These are phyloP conservation scores for Pionites leucogaster DNA, from an alignment of 2,113 vertebrate genomes.

Conservation along the genomic window DNA sequence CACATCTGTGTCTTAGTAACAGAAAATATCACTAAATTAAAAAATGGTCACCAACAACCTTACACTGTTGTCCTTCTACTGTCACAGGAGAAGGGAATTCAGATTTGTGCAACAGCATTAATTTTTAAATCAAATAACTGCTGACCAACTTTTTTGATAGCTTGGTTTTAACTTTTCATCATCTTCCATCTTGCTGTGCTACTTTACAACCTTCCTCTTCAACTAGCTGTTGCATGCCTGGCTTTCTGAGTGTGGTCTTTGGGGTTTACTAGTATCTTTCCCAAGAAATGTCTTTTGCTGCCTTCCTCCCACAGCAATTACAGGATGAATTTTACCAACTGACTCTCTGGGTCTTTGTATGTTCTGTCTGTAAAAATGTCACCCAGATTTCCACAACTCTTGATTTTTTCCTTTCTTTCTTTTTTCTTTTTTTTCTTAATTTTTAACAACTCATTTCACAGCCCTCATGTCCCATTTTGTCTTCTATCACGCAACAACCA, in stretches of 20 bases:
- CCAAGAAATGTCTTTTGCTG: not conserved
- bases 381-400: not conserved
- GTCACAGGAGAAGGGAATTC: not conserved
- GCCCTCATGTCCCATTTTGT: not conserved
- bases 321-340: not conserved
- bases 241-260: not conserved
- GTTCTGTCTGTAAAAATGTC: not conserved
- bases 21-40: constrained; percentile 29
- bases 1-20: constrained; percentile 60
- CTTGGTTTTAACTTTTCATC: not conserved
- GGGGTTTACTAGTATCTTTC: not conserved
- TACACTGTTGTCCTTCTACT: not conserved
- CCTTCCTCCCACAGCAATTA: not conserved
- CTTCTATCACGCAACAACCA: not conserved
- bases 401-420: not conserved
- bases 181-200: not conserved
- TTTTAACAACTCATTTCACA: not conserved
- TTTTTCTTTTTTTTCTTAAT: not conserved
- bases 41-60: constrained; percentile 16
- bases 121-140: not conserved
- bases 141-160: not conserved
- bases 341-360: not conserved
- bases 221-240: not conserved
- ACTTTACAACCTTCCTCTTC: not conserved
- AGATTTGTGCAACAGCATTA: not conserved